Evolutionary conservation across 2,113 vertebrate genomes (phyloP).

Genomic region (Sturnira hondurensis): DNA sequence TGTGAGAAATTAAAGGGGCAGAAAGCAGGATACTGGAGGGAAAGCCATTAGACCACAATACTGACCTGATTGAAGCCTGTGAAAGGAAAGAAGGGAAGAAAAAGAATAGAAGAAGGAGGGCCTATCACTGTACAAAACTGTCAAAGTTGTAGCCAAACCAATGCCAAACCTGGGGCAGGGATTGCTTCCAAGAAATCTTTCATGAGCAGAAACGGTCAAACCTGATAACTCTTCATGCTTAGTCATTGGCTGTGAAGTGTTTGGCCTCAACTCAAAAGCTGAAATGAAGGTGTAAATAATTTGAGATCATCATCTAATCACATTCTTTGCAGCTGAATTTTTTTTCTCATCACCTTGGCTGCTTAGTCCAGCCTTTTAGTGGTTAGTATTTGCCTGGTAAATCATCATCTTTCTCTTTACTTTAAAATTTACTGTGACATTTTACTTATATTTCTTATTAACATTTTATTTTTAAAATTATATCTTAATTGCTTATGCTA

Average conservation of each 20-base stretch:
- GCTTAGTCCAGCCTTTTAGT: background rate
- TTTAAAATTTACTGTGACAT: background rate
- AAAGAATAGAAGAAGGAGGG: background rate
- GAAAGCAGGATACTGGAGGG: background rate
- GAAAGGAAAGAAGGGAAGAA: background rate
- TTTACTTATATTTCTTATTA: background rate
- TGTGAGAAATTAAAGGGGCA: background rate
- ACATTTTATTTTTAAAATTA: too few relatives aligned
- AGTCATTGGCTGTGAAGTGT: background rate
- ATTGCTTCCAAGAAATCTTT: background rate
- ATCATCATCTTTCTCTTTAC: background rate
- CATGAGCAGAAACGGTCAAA: background rate
- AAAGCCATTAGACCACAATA: background rate
- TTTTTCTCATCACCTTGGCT: background rate
- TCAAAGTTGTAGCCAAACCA: background rate
- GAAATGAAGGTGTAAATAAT: background rate
- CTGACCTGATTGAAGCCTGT: background rate
- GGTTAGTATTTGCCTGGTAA: background rate
- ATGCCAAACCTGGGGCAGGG: background rate
- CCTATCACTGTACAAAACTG: background rate
- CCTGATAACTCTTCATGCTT: accelerated
- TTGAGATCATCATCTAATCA: background rate
- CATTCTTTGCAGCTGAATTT: background rate
- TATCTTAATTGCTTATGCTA: too few relatives aligned
- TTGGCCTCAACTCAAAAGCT: background rate